Evolutionary conservation across 2,113 vertebrate genomes (phyloP).

Genomic region (Ceyx cyanopectus): DNA sequence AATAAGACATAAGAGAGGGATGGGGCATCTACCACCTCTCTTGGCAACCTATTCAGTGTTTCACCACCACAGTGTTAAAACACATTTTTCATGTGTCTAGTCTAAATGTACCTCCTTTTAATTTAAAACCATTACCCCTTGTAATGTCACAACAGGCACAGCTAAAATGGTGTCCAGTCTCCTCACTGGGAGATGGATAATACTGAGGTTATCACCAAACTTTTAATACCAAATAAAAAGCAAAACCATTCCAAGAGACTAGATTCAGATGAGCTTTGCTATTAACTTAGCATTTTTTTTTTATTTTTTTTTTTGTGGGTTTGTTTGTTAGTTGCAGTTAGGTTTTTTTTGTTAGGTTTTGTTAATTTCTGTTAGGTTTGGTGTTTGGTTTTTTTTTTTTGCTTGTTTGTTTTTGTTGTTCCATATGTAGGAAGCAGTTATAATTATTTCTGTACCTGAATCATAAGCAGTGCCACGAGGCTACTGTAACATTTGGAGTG

Average conservation of each 20-base stretch:
- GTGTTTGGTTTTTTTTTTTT: neutral
- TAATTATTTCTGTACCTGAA: neutral
- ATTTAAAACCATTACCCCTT: neutral
- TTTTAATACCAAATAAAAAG: constrained; percentile 7
- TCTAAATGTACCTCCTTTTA: neutral
- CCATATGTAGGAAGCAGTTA: neutral
- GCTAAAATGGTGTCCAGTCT: neutral
- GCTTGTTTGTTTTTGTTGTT: neutral
- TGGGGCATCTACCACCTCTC: neutral
- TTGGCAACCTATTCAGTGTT: neutral
- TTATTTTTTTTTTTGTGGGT: no score
- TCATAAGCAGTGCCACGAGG: neutral
- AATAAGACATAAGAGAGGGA: neutral
- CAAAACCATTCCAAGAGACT: neutral
- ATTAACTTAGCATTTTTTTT: neutral
- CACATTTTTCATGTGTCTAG: neutral
- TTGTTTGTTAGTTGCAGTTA: no score
- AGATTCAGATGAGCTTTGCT: constrained; percentile 10
- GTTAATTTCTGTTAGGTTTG: no score
- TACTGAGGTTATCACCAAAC: neutral
- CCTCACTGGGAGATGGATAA: neutral
- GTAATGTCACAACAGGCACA: neutral
- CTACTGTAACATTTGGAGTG: neutral
- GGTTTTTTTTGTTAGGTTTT: no score
- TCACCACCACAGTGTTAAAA: neutral